Base-by-base conservation (phyloP, 2,888 invertebrate genomes). In the Volucella inflata region DNA sequence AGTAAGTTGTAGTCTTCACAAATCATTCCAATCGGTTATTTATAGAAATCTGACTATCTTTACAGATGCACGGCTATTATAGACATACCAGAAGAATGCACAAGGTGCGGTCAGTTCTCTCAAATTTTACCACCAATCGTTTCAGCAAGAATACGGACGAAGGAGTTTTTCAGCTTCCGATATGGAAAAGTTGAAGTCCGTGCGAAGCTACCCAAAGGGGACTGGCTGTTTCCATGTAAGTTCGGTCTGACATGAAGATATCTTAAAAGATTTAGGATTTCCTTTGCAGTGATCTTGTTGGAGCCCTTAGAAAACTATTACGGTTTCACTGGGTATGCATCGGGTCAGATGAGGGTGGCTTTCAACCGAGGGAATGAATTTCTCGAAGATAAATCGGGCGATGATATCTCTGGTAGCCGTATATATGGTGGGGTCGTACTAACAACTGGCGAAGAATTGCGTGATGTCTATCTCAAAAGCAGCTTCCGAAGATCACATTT, bases 211-310 rank as follows among this genome's bases (percentile, higher is more conserved):
- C 96, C 96, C 0, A 93, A 93, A 84, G 96, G 96, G 0, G 95
- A 96, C 89, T 96, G 96, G 97, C 92, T 96, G 17, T 94, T 95
- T 89, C 96, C 97, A 71, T 93, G 96, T 96, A 92, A 92, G 88
- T 88, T 21, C 0, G 21, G 36, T 14, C 30, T 3, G 21, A 21
- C 2, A 4, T 21, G 21, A 4, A 21, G 21, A 2, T 21, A 21
- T 21, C 21, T 21, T 21, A 21, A 21, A 21, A 21, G 21, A 21
- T 3, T 21, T 21, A 21, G 0, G 3, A 44, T 38, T 16, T 4
- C 40, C 0, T 46, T 40, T 14, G 1, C 88, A 96, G 96, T 94
- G 89, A 91, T 96, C 8, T 94, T 93, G 77, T 89, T 96, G 88
- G 94, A 96, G 88, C 96, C 97, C 0, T 91, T 93, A 9, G 93